A percentile compares a stretch with the other conserved stretches of the same genome.
Evolutionary conservation across 92 coral and sea anemone species (phyloP).

Genomic region (Pocillopora meandrina): DNA sequence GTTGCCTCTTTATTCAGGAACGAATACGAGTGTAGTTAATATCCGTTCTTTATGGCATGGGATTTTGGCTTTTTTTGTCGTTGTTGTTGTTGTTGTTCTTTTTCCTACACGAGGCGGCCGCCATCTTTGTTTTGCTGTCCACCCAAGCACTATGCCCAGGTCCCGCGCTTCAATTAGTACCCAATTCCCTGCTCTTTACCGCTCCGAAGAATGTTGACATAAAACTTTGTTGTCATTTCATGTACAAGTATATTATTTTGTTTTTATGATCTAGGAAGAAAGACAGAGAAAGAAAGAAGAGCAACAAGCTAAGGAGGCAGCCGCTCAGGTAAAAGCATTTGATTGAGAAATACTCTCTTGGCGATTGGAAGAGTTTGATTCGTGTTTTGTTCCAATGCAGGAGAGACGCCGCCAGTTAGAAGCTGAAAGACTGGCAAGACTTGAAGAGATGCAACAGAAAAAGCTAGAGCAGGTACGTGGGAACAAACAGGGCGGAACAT

Average conservation of each 20-base stretch:
- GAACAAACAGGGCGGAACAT: neutral
- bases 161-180: too few species aligned
- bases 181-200: too few species aligned
- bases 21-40: too few species aligned
- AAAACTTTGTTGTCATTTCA: neutral
- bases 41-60: too few species aligned
- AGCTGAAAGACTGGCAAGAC: conserved; percentile 91
- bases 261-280: conserved; percentile 67
- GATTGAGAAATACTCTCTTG: neutral
- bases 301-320: conserved; percentile 92
- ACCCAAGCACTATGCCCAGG: too few species aligned
- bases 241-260: neutral
- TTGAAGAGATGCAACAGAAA: conserved; percentile 94
- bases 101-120: too few species aligned
- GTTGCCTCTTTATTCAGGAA: too few species aligned
- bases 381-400: conserved; percentile 32
- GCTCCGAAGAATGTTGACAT: too few species aligned
- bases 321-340: conserved; percentile 76
- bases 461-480: conserved; percentile 87
- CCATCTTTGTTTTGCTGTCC: too few species aligned
- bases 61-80: too few species aligned
- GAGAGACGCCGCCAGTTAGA: conserved; percentile 96
- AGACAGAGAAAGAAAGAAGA: conserved; percentile 90
- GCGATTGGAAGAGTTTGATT: neutral
- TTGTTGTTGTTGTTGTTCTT: too few species aligned